Conservation (phyloP, 2,113 vertebrate species). For the Genyomyrus donnyi region DNA sequence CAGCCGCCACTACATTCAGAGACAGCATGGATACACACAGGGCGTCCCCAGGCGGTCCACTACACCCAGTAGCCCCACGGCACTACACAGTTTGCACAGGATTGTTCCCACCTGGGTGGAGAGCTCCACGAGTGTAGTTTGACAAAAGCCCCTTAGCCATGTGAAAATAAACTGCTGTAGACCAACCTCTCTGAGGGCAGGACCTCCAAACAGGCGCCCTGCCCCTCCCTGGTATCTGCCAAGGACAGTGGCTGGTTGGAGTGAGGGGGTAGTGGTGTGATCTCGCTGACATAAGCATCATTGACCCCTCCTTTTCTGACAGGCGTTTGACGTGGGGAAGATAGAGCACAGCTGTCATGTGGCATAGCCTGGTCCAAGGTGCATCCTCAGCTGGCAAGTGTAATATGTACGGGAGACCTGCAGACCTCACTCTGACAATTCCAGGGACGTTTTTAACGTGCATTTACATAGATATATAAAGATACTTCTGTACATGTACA, state of each 20-base stretch:
- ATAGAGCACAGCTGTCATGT: neutral
- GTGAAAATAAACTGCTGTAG: neutral
- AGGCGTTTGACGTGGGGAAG: neutral
- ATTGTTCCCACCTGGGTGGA: neutral
- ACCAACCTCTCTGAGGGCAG: neutral
- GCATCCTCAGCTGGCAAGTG: conserved; percentile 14
- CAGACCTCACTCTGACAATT: conserved; percentile 25
- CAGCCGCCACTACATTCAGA: no score
- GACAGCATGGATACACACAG: neutral
- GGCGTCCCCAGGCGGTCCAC: neutral
- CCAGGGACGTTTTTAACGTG: conserved; percentile 25
- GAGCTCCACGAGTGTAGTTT: neutral
- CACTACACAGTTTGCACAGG: neutral
- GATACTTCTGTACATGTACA: conserved; percentile 34
- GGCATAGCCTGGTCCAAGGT: neutral
- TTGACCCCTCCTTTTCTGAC: neutral
- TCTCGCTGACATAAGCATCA: neutral
- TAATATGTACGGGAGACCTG: neutral
- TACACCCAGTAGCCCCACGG: neutral
- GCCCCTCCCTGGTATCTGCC: neutral
- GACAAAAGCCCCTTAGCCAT: neutral
- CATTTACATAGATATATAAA: conserved; percentile 40
- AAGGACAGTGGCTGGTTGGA: neutral
- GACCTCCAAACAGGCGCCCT: neutral
- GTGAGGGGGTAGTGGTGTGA: neutral